phyloP scores from a whole-genome alignment of 2,113 vertebrate species.

The Romanogobio albipinnatus region DNA sequence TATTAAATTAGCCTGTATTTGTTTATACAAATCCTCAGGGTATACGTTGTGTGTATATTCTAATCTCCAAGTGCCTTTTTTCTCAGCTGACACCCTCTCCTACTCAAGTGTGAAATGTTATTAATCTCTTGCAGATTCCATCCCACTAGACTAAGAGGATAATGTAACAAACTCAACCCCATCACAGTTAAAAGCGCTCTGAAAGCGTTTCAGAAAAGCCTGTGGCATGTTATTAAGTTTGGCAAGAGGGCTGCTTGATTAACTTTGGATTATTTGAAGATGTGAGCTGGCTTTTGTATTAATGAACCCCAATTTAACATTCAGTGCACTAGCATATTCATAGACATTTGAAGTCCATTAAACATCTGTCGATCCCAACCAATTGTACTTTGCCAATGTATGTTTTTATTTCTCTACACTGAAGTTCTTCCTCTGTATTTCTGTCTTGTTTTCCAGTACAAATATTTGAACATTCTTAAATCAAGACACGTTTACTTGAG shows the following conservation, averaged over 20 bases:
- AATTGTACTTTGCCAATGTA: background rate
- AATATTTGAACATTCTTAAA: too few species aligned
- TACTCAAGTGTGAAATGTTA: slow-evolving; percentile 57
- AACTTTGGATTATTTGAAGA: slow-evolving; percentile 24
- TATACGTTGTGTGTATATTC: slow-evolving; percentile 19
- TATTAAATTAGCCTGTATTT: slow-evolving; percentile 23
- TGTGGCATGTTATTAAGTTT: slow-evolving; percentile 39
- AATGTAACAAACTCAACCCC: slow-evolving; percentile 38
- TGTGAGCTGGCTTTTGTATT: background rate
- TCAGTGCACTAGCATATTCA: background rate
- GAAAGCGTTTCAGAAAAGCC: slow-evolving; percentile 37
- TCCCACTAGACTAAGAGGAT: slow-evolving; percentile 53
- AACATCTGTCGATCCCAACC: background rate
- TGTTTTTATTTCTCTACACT: background rate
- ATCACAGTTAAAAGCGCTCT: slow-evolving; percentile 25
- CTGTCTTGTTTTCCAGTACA: too few species aligned
- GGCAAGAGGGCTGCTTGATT: slow-evolving; percentile 36
- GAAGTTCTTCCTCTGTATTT: too few species aligned
- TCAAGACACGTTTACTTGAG: too few species aligned
- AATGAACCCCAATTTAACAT: background rate
- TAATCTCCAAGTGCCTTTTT: slow-evolving; percentile 50
- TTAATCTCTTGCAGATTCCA: slow-evolving; percentile 54
- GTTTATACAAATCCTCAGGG: slow-evolving; percentile 39
- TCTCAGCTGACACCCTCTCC: slow-evolving; percentile 41
- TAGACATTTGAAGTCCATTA: background rate